Percentiles rank a stretch among this genome's conserved stretches.
Conservation (phyloP, 1,140 invertebrate species). For the Drosophila prosaltans region DNA sequence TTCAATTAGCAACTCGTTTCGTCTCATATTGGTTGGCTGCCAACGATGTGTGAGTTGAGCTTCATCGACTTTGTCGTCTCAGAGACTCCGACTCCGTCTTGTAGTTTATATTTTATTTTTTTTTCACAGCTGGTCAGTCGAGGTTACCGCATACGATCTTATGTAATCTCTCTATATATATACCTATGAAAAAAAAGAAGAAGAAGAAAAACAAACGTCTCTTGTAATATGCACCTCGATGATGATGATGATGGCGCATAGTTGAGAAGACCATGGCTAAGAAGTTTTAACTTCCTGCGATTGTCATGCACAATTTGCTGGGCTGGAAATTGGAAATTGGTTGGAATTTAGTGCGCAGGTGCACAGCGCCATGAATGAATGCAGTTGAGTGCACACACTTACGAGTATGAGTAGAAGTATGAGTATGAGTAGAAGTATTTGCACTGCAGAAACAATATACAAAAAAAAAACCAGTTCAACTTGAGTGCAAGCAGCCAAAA, state of each 20-base stretch:
- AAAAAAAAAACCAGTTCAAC: constrained; percentile 33
- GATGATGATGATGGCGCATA: constrained; percentile 7
- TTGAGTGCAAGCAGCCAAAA: constrained; percentile 20
- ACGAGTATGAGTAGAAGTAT: too few relatives aligned
- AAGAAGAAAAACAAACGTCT: background rate
- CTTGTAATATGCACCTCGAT: constrained; percentile 10
- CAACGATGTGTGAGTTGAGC: constrained; percentile 71
- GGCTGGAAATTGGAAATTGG: constrained; percentile 30
- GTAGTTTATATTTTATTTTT: constrained; percentile 43
- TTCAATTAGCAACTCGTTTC: constrained; percentile 71
- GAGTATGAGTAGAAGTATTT: background rate
- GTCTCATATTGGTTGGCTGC: constrained; percentile 67
- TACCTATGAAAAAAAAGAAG: background rate
- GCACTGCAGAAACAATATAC: constrained; percentile 47
- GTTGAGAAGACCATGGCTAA: background rate
- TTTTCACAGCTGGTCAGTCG: constrained; percentile 63
- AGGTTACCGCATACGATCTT: constrained; percentile 67
- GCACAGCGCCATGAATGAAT: constrained; percentile 36
- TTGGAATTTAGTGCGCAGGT: constrained; percentile 50
- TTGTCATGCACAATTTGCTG: constrained; percentile 50
- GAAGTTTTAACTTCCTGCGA: constrained; percentile 23
- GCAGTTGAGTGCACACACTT: constrained; percentile 34
- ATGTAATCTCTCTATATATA: constrained; percentile 54
- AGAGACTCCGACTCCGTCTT: constrained; percentile 18
- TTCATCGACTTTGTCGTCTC: constrained; percentile 28